These are phyloP conservation scores for Vimba vimba DNA, from an alignment of 2,113 vertebrate genomes.

Conservation along the genomic window DNA sequence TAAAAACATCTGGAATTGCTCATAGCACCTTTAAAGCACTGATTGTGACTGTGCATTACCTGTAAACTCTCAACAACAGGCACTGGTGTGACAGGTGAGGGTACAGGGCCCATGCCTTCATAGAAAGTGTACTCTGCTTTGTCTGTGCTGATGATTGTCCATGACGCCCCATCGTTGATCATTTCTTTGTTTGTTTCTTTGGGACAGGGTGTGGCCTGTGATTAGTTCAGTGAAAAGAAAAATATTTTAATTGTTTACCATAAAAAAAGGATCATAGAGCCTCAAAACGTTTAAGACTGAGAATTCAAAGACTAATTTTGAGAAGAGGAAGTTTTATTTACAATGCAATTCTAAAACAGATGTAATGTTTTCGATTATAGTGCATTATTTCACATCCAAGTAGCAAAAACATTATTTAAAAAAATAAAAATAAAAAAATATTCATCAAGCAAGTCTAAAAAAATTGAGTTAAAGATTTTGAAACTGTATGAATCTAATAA, in stretches of 20 bases:
- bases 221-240: not conserved
- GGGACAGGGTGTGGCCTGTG: slow-evolving; percentile 90
- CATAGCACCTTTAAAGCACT: not conserved
- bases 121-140: slow-evolving; percentile 98
- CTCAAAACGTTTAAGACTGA: not conserved
- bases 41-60: slow-evolving; percentile 57
- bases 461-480: too few species aligned
- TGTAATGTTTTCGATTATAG: not conserved
- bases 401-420: not conserved
- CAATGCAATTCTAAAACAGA: not conserved
- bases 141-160: slow-evolving; percentile 99
- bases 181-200: slow-evolving; percentile 98
- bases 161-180: slow-evolving; percentile 95
- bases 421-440: too few species aligned
- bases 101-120: slow-evolving; percentile 96
- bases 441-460: too few species aligned
- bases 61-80: slow-evolving; percentile 93
- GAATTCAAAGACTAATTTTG: not conserved
- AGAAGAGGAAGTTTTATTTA: too few species aligned
- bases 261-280: not conserved
- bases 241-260: not conserved
- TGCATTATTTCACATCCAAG: not conserved
- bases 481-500: too few species aligned
- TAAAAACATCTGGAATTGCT: not conserved
- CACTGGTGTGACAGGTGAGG: slow-evolving; percentile 92